Conservation (phyloP, 2,113 vertebrate species). For the Xenopus laevis region DNA sequence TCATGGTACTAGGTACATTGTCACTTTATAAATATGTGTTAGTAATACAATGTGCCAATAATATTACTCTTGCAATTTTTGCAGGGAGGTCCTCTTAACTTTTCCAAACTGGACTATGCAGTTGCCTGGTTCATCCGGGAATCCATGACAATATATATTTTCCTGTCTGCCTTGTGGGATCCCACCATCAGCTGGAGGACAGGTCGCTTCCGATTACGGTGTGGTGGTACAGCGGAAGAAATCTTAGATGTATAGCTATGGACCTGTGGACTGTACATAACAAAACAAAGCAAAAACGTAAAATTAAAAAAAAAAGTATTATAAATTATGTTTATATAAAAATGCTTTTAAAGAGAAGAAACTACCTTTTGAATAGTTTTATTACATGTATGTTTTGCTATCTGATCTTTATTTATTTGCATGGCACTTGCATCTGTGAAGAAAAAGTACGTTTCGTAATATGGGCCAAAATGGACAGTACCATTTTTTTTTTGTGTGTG, state of each 20-base stretch:
- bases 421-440: conserved; percentile 77
- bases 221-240: conserved; percentile 94
- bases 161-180: conserved; percentile 96
- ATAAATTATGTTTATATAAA: conserved; percentile 70
- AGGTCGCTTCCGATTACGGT: conserved; percentile 90
- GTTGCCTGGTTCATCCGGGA: conserved; percentile 98
- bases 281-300: conserved; percentile 11
- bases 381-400: conserved; percentile 71
- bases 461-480: conserved; percentile 63
- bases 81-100: conserved; percentile 80
- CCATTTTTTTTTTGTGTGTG: conserved; percentile 54
- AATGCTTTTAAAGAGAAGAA: conserved; percentile 65
- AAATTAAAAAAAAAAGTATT: conserved; percentile 62
- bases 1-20: too few relatives aligned
- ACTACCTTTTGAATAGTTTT: conserved; percentile 75
- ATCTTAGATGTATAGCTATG: conserved; percentile 85
- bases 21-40: too few relatives aligned
- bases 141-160: conserved; percentile 97
- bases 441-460: conserved; percentile 56
- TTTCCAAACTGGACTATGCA: conserved; percentile 96
- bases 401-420: conserved; percentile 79
- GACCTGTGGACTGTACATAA: conserved; percentile 59
- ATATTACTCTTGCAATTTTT: conserved; percentile 18
- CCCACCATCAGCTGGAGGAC: conserved; percentile 98
- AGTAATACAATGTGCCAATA: too few relatives aligned